Base-by-base conservation (phyloP, 1,140 invertebrate species). In the Caenorhabditis briggsae region DNA sequence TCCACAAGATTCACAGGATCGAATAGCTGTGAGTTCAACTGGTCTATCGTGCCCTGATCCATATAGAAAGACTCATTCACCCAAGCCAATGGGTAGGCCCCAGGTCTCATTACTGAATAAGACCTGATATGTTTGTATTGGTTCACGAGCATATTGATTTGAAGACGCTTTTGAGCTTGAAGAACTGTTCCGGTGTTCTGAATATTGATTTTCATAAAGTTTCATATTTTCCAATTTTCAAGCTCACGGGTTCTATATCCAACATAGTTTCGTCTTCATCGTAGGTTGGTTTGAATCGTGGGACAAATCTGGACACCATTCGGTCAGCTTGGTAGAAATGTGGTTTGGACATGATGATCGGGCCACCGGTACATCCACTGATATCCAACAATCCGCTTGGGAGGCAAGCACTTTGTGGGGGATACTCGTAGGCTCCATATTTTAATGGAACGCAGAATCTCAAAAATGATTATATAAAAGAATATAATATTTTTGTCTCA, bases 141-240 rank as follows among this genome's bases (percentile, higher is more conserved):
- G 41, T 78, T 82, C 9, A 88, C 50, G n/a, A 86, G 46, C 84
- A 88, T 86, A 56, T 86, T 88, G 23, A 88, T 86, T 53, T 88
- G 87, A 14, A 88, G 50, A n/a, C 82, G 46, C 43, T 88, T 88
- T n/a, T 88, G 53, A 2, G 87, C 87, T 23, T 65, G 70, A 23
- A 88, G 74, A 20, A 88, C 82, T 46, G 87, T 88, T 84, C 87
- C 87, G 16, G 87, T 86, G 41, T 70, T 82, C 87, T 88, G 87
- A 78, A 86, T 23, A 23, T 53, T 20, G 33, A 65, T n/a, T 23
- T 78, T 1, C 11, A 9, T 1, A 41, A 16, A 11, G 0, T 20
- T 20, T 7, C n/a, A 46, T 25, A 14, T n/a, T 33, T 33, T 33
- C 3, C 33, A 3, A 33, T 33, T 33, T 33, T 3, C 5, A 18